Conservation (phyloP, 2,113 vertebrate genomes). For the Urocynchramus pylzowi region DNA sequence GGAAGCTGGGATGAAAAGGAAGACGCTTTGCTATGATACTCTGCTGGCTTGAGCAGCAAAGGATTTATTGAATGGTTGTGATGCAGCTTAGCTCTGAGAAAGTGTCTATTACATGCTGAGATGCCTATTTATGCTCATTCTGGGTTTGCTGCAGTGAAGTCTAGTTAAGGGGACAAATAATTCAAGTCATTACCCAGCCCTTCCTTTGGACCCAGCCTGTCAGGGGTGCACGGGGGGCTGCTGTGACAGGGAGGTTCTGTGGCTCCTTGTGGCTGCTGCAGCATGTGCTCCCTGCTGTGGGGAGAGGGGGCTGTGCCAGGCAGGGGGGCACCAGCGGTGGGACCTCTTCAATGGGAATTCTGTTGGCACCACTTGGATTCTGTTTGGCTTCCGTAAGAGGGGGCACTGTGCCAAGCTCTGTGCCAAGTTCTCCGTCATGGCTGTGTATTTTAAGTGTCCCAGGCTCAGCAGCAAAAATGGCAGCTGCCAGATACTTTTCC, state of each 20-base stretch:
- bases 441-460: not conserved
- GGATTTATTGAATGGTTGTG: not conserved
- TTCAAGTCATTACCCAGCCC: not conserved
- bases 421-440: not conserved
- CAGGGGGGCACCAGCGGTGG: not conserved
- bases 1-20: not conserved
- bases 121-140: not conserved
- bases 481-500: not conserved
- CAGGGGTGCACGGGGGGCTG: not conserved
- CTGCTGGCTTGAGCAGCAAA: not conserved
- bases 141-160: not conserved
- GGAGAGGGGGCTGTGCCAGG: not conserved
- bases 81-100: not conserved
- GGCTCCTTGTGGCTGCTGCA: fast-evolving
- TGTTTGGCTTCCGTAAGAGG: not conserved
- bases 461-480: not conserved
- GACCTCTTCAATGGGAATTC: not conserved
- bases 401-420: not conserved
- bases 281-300: not conserved
- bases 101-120: not conserved
- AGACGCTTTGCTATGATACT: not conserved
- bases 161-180: not conserved
- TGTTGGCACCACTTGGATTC: not conserved
- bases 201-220: not conserved
- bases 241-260: not conserved